A percentile compares a stretch with the other conserved stretches of the same genome.
Conservation (phyloP, 2,797 vertebrate species). For the Schizopygopsis pylzovi region DNA sequence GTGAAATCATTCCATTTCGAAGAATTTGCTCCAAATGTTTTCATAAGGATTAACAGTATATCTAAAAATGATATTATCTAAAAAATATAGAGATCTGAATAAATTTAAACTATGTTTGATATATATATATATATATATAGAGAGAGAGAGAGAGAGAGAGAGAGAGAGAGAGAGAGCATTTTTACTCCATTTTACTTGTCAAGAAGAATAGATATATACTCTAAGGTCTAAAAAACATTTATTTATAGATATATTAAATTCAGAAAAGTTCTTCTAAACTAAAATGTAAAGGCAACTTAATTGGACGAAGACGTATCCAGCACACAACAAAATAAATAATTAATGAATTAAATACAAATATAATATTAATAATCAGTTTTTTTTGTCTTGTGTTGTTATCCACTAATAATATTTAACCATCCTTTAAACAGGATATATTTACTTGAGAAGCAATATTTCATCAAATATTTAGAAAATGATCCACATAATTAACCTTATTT, state of each 20-base stretch:
- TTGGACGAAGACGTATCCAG: neutral
- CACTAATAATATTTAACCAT: neutral
- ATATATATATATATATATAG: neutral
- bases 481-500: neutral
- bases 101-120: neutral
- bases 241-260: neutral
- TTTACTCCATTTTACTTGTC: neutral
- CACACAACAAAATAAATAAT: neutral
- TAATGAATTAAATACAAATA: neutral
- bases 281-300: neutral
- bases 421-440: neutral
- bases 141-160: no score
- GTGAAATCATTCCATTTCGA: neutral
- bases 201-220: neutral
- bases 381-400: neutral
- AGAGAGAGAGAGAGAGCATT: neutral
- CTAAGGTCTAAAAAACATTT: neutral
- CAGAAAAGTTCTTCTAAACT: neutral
- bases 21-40: neutral
- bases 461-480: neutral
- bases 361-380: neutral
- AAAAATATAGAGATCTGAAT: neutral
- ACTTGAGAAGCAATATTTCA: neutral
- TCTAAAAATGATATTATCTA: neutral
- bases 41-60: neutral